Evolutionary conservation across 2,113 vertebrate species (phyloP), one percentile per base, ranked within the genome.

Genomic region (Chamaea fasciata): DNA sequence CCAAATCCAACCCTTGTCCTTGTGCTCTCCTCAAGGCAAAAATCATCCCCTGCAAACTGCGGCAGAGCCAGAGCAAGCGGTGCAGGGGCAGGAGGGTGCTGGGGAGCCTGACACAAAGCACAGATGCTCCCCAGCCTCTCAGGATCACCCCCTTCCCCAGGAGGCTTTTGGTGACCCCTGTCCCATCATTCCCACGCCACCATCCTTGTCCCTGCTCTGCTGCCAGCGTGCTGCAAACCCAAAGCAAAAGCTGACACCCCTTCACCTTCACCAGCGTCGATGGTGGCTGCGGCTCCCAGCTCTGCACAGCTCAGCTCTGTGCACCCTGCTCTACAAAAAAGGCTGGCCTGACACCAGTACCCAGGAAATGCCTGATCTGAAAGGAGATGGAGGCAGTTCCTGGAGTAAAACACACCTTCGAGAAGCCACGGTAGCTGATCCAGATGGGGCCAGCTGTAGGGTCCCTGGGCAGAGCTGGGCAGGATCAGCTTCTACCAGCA

Each of bases 21-120:
- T 10, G 22, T 1, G 4, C 41, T 22, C 49, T 37, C 9, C 33
- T 11, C 16, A 41, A 28, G 41, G 68, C 22, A 35, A 26, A 8
- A 11, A 11, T 27, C 9, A 0, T 14, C 7, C 22, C 22, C 27
- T 26, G 8, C 73, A 46, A 59, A 24, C 46, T 3, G 3, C 0
- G 0, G 33, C 64, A 26, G 53, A 0, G 0, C 11, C 35, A 13
- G n/a, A 19, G 37, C 56, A 15, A 31, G 65, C 0, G 0, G 17
- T 0, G 28, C 63, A 17, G 73, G 31, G 71, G 24, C 4, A 13
- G 1, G 13, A 57, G 53, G 44, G 27, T 30, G 21, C 44, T 2
- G 5, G 47, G 46, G 22, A 78, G 33, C 78, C 28, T 0, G 0
- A 50, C 33, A 44, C 33, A 22, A 24, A 63, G 28, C 44, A 39